Evolutionary conservation across 2,797 vertebrate species (phyloP).

Genomic region (Amblyraja radiata): DNA sequence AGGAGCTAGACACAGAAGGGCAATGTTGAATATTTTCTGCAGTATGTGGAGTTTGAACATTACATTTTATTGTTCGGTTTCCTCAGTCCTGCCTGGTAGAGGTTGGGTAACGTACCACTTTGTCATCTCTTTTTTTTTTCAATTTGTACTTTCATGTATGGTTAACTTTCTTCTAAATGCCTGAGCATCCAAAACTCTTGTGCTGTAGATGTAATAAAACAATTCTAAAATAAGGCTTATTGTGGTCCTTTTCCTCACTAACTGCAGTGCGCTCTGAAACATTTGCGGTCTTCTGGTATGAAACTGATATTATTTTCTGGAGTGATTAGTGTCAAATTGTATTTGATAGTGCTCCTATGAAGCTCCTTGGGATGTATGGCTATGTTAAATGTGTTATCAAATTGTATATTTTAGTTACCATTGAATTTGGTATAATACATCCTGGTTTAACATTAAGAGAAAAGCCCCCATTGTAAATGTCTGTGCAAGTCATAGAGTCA

Average conservation of each 20-base stretch:
- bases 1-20: background rate
- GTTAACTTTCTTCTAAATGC: background rate
- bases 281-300: background rate
- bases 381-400: too few species aligned
- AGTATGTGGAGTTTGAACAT: background rate
- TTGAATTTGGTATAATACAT: too few species aligned
- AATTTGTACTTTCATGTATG: background rate
- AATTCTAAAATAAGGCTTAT: background rate
- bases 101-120: too few species aligned
- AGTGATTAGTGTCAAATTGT: too few species aligned
- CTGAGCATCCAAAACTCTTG: background rate
- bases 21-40: background rate
- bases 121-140: background rate
- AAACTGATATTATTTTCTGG: too few species aligned
- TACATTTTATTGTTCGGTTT: background rate
- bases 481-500: too few species aligned
- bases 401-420: too few species aligned
- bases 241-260: background rate
- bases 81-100: background rate
- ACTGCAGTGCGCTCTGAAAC: background rate
- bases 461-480: too few species aligned
- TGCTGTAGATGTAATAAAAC: background rate
- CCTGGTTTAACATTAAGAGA: too few species aligned
- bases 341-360: too few species aligned
- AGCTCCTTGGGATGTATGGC: too few species aligned